phyloP scores from a whole-genome alignment of 2,113 vertebrate genomes.

The Pyrgilauda ruficollis region DNA sequence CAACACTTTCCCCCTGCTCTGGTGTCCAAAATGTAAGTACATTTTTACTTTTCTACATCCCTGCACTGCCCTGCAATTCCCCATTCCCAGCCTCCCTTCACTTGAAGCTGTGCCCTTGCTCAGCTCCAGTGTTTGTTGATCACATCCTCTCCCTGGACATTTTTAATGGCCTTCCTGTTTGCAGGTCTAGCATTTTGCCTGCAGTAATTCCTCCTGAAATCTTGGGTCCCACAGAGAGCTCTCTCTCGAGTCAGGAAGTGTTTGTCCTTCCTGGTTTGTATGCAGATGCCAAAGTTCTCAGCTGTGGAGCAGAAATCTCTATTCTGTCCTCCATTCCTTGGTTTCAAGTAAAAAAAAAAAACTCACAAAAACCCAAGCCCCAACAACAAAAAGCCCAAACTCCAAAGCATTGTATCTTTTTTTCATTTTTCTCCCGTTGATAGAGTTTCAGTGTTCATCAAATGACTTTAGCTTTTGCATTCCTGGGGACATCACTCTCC shows the following conservation, averaged over 20 bases:
- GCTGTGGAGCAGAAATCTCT: neutral
- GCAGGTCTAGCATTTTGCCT: neutral
- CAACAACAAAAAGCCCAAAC: neutral
- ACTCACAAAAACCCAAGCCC: neutral
- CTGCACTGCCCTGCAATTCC: neutral
- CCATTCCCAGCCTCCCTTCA: neutral
- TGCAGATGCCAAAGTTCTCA: neutral
- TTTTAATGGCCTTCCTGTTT: neutral
- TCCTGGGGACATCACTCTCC: neutral
- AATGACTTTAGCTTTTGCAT: neutral
- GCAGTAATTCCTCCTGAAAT: neutral
- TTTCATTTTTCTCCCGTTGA: neutral
- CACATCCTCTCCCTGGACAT: neutral
- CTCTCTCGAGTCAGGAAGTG: accelerated
- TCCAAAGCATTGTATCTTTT: neutral
- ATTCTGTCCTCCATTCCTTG: neutral
- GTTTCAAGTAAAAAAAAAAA: neutral
- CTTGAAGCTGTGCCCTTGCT: neutral
- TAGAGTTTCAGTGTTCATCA: neutral
- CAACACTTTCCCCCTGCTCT: neutral
- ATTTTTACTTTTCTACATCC: neutral
- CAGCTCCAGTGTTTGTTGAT: neutral
- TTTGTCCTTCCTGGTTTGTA: neutral
- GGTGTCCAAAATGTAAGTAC: neutral
- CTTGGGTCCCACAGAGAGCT: neutral